Conservation (phyloP, 2,888 invertebrate species). For the Polyommatus icarus region DNA sequence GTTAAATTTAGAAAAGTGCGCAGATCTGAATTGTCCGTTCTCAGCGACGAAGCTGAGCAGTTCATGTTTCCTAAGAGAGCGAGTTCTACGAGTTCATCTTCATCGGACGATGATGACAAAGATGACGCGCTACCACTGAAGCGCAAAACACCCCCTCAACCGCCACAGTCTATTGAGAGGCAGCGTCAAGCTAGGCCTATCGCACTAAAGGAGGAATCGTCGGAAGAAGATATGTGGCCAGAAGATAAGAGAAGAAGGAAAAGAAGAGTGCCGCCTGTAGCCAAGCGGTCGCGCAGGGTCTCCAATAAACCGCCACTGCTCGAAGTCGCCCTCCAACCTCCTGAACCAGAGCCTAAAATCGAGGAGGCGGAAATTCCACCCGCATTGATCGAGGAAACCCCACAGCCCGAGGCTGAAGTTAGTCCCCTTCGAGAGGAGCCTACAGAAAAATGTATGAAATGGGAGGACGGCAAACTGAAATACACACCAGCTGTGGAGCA, state of each 20-base stretch:
- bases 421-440: constrained; percentile 60
- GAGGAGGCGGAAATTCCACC: constrained; percentile 36
- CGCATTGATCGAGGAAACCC: constrained; percentile 38
- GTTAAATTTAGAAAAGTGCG: constrained; percentile 88
- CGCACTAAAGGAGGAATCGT: constrained; percentile 72
- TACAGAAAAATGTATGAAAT: constrained; percentile 65
- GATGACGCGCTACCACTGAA: constrained; percentile 55
- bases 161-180: constrained; percentile 59
- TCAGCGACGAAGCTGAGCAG: constrained; percentile 92
- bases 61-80: constrained; percentile 90
- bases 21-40: constrained; percentile 85
- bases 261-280: constrained; percentile 50
- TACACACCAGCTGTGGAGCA: constrained; percentile 80
- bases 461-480: constrained; percentile 71
- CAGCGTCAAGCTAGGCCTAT: constrained; percentile 64
- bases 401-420: constrained; percentile 45
- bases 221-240: constrained; percentile 71
- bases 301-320: constrained; percentile 40
- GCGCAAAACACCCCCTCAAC: constrained; percentile 61
- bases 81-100: constrained; percentile 76
- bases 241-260: constrained; percentile 61
- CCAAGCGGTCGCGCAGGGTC: constrained; percentile 49
- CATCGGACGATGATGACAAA: constrained; percentile 80
- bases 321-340: constrained; percentile 43
- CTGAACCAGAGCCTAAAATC: constrained; percentile 42